Percentiles rank a stretch among this genome's conserved stretches.
Evolutionary conservation across 2,113 vertebrate species (phyloP).

Genomic region (Dendrocopos noguchii): DNA sequence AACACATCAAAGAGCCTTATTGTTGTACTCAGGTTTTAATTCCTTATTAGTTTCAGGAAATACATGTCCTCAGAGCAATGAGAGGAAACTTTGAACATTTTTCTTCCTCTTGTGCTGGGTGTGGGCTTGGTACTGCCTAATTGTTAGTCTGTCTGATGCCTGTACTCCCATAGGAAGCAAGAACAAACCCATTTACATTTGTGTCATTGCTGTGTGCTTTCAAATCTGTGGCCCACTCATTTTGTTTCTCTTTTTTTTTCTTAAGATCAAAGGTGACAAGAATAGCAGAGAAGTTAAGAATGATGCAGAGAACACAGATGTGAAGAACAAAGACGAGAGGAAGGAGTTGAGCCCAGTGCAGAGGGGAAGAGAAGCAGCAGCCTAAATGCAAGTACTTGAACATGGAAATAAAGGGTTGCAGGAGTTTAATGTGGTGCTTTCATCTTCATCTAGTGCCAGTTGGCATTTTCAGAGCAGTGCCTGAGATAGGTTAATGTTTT

Average conservation of each 20-base stretch:
- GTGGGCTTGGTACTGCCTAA: slow-evolving; percentile 60
- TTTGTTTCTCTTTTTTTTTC: neutral
- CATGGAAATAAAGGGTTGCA: neutral
- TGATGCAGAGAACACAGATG: slow-evolving; percentile 54
- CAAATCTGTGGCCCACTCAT: neutral
- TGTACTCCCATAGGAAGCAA: slow-evolving; percentile 50
- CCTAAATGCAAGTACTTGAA: slow-evolving; percentile 63
- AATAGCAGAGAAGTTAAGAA: slow-evolving; percentile 34
- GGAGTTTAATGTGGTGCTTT: neutral
- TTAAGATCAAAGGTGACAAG: slow-evolving; percentile 54
- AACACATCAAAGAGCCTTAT: slow-evolving; percentile 53
- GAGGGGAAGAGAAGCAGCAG: slow-evolving; percentile 20
- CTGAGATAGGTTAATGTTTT: slow-evolving; percentile 45
- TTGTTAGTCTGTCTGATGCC: slow-evolving; percentile 61
- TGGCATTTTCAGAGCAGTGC: neutral
- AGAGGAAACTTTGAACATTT: slow-evolving; percentile 66
- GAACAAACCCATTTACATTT: slow-evolving; percentile 56
- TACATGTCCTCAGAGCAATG: slow-evolving; percentile 60
- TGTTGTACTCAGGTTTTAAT: slow-evolving; percentile 58
- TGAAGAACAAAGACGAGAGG: slow-evolving; percentile 55
- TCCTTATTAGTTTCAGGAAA: slow-evolving; percentile 49
- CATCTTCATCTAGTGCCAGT: neutral
- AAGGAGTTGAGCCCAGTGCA: slow-evolving; percentile 23
- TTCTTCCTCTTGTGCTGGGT: slow-evolving; percentile 67
- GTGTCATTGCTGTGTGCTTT: slow-evolving; percentile 27